A percentile compares a stretch with the other conserved stretches of the same genome.
phyloP scores from a whole-genome alignment of 2,797 vertebrate species.

The Scyliorhinus canicula region DNA sequence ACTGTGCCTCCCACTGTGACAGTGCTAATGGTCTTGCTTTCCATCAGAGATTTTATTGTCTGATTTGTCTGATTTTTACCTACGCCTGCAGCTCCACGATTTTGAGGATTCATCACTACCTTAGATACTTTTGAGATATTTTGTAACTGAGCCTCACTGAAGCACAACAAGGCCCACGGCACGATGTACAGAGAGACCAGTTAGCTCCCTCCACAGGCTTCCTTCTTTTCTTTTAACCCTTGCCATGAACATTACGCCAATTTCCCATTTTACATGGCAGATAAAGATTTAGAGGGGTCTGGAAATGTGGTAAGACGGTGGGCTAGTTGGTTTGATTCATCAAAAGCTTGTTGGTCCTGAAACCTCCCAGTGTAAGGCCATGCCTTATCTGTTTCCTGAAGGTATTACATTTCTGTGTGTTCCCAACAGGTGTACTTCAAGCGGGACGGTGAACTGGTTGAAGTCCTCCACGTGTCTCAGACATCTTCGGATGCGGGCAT shows the following conservation, averaged over 20 bases:
- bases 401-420: background rate
- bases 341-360: background rate
- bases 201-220: background rate
- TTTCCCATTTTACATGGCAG: background rate
- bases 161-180: background rate
- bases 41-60: background rate
- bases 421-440: conserved; percentile 82
- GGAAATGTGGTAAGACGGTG: background rate
- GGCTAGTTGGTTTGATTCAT: background rate
- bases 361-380: background rate
- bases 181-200: background rate
- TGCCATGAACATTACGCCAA: background rate
- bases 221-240: background rate
- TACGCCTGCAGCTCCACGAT: background rate
- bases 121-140: background rate
- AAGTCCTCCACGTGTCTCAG: conserved; percentile 68
- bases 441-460: conserved; percentile 76
- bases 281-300: background rate
- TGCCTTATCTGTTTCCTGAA: background rate
- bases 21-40: background rate
- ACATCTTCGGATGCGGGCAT: conserved; percentile 49
- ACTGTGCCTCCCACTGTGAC: too few relatives aligned
- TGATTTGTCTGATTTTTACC: too few relatives aligned
- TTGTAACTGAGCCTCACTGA: background rate
- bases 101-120: background rate